Evolutionary conservation across 2,797 vertebrate species (phyloP).

Genomic region (Sebastes hubbsi): DNA sequence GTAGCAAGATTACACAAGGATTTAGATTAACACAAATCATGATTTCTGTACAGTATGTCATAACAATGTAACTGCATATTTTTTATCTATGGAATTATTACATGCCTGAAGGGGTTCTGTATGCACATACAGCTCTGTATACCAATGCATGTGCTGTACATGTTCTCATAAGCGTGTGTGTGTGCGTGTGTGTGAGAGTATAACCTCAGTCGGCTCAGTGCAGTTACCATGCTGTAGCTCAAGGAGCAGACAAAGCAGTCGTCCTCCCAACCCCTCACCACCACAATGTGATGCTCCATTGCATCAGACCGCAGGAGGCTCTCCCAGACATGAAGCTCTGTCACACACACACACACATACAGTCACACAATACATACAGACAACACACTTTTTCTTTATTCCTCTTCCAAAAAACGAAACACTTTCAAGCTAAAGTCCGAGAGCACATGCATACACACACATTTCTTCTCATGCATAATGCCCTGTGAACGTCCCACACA

Average conservation of each 20-base stretch:
- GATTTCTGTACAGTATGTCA: not conserved
- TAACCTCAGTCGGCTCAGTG: slow-evolving; percentile 19
- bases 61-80: not conserved
- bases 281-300: slow-evolving; percentile 78
- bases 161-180: slow-evolving; percentile 1
- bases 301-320: slow-evolving; percentile 69
- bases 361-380: slow-evolving; percentile 43
- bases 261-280: slow-evolving; percentile 56
- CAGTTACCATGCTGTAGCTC: slow-evolving; percentile 42
- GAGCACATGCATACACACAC: slow-evolving; percentile 11
- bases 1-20: not conserved
- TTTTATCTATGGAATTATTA: slow-evolving; percentile 4
- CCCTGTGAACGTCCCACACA: slow-evolving; percentile 58
- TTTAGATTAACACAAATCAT: not conserved
- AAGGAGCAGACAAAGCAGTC: slow-evolving; percentile 61
- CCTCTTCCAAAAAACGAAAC: slow-evolving; percentile 58
- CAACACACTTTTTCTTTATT: slow-evolving; percentile 66
- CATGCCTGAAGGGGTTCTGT: not conserved
- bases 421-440: slow-evolving; percentile 39
- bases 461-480: slow-evolving; percentile 55
- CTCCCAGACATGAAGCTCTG: slow-evolving; percentile 53
- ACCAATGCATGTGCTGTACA: not conserved
- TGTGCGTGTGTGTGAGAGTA: slow-evolving; percentile 27
- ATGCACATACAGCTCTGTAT: not conserved
- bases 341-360: not conserved